These are phyloP conservation scores for Enteromius afrohamiltoni DNA, from an alignment of 2,797 vertebrate genomes.

Conservation along the genomic window DNA sequence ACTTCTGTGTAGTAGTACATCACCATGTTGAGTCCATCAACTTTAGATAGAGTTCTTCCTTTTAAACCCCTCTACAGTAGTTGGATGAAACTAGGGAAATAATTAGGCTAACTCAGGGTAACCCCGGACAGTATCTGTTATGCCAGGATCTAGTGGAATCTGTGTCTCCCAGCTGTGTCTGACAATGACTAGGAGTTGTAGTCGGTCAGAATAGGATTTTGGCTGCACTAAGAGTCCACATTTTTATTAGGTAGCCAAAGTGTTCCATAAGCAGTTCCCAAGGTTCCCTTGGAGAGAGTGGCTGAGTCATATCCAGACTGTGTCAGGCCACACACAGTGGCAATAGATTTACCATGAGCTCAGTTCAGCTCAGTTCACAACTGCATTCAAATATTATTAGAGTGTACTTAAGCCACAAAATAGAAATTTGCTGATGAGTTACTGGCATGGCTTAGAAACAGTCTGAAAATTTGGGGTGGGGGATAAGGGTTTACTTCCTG, in stretches of 20 bases:
- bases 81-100: constrained; percentile 15
- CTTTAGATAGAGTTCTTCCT: neutral
- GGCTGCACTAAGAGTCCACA: constrained; percentile 63
- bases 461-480: neutral
- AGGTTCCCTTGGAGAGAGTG: constrained; percentile 53
- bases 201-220: constrained; percentile 69
- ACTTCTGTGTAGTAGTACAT: constrained; percentile 23
- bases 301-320: constrained; percentile 52
- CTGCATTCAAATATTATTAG: constrained; percentile 24
- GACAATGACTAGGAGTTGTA: constrained; percentile 67
- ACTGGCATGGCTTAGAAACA: neutral
- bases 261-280: constrained; percentile 61
- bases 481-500: neutral
- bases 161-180: constrained; percentile 41
- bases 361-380: constrained; percentile 46
- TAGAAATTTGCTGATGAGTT: constrained; percentile 14
- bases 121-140: constrained; percentile 4
- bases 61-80: constrained; percentile 13
- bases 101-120: constrained; percentile 30
- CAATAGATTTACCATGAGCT: constrained; percentile 39
- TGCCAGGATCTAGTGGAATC: constrained; percentile 35
- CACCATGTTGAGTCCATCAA: constrained; percentile 29
- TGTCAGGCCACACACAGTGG: constrained; percentile 58
- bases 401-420: neutral
- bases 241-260: constrained; percentile 71